A percentile compares a stretch with the other conserved stretches of the same genome.
Evolutionary conservation across 2,888 invertebrate genomes (phyloP).

Genomic region (Notodromas monacha): DNA sequence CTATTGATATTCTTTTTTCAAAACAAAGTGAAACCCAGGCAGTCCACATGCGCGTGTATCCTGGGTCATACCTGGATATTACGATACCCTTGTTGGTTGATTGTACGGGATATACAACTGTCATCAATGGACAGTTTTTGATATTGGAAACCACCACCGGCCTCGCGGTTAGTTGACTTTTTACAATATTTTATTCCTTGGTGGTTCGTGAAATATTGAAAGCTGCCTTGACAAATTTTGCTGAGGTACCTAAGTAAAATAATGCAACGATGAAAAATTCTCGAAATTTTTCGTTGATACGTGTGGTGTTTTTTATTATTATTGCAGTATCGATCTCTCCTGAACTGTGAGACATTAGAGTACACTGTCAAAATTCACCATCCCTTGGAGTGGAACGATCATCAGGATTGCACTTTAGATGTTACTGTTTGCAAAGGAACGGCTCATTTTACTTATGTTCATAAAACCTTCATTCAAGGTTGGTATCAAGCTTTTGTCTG

Average conservation of each 20-base stretch:
- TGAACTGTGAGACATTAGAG: conserved; percentile 75
- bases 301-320: conserved; percentile 7
- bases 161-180: conserved; percentile 23
- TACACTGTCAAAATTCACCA: conserved; percentile 61
- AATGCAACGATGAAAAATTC: too few relatives aligned
- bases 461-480: conserved; percentile 76
- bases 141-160: conserved; percentile 86
- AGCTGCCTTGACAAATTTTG: too few relatives aligned
- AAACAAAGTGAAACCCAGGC: conserved; percentile 53
- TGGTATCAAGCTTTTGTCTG: background rate
- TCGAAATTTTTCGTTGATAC: too few relatives aligned
- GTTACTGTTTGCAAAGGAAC: conserved; percentile 80
- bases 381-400: conserved; percentile 78
- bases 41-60: conserved; percentile 71
- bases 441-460: conserved; percentile 61
- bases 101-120: conserved; percentile 56
- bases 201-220: too few relatives aligned
- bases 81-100: conserved; percentile 73
- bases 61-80: conserved; percentile 83
- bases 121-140: conserved; percentile 65
- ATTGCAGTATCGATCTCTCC: conserved; percentile 41
- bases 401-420: conserved; percentile 70
- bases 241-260: too few relatives aligned
- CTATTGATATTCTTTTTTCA: conserved; percentile 71
- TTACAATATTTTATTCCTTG: background rate